phyloP scores from a whole-genome alignment of 2,888 invertebrate genomes.

The Epirrhoe tristata region DNA sequence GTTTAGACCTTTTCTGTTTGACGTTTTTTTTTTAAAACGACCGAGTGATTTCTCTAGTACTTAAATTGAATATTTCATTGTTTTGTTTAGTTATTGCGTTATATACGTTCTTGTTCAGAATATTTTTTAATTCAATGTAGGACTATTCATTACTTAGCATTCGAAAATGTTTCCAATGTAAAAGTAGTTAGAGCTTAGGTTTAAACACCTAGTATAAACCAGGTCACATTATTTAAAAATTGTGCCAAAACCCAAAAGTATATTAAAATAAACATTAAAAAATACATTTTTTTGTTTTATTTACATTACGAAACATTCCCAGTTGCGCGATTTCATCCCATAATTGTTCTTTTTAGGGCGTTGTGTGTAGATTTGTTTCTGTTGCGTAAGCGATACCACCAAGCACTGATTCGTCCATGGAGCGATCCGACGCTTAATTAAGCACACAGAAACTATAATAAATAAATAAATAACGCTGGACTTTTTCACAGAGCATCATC shows the following conservation, averaged over 20 bases:
- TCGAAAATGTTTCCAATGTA: constrained; percentile 68
- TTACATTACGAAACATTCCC: constrained; percentile 9
- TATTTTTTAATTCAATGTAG: constrained; percentile 47
- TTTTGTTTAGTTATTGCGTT: constrained; percentile 44
- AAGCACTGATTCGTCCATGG: no score
- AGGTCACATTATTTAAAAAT: constrained; percentile 84
- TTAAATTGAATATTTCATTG: constrained; percentile 48
- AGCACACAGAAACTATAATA: no score
- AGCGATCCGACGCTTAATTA: no score
- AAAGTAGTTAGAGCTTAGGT: constrained; percentile 79
- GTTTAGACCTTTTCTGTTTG: constrained; percentile 40
- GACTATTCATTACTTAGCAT: constrained; percentile 59
- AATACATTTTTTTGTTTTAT: constrained; percentile 58
- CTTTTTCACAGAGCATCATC: no score
- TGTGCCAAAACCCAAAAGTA: constrained; percentile 85
- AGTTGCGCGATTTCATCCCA: no score
- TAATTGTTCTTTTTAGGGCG: no score
- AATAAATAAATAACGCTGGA: no score
- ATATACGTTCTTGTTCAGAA: constrained; percentile 51
- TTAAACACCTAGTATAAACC: constrained; percentile 81
- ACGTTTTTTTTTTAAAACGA: constrained; percentile 36
- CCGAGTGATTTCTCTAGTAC: constrained; percentile 50
- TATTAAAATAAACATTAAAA: constrained; percentile 80
- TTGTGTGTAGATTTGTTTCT: no score
- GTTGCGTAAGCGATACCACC: no score